Percentiles rank a stretch among this genome's conserved stretches.
Conservation (phyloP, 1,140 invertebrate genomes). For the Drosophila baimaii region DNA sequence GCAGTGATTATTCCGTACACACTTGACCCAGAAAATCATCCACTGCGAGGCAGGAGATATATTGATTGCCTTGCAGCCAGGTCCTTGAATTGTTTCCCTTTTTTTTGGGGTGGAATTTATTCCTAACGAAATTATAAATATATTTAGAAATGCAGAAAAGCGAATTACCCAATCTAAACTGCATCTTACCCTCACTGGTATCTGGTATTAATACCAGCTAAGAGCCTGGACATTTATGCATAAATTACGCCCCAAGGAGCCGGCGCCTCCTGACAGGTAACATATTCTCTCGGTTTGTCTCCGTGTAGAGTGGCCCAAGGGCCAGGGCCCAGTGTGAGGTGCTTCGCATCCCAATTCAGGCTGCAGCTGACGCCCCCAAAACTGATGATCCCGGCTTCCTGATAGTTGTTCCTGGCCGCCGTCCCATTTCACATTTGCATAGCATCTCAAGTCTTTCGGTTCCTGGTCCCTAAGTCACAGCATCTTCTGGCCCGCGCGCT, state of each 20-base stretch:
- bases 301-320: conserved; percentile 7
- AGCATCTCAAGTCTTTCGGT: conserved; percentile 12
- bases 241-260: too few relatives aligned
- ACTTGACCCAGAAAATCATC: too few relatives aligned
- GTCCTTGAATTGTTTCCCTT: too few relatives aligned
- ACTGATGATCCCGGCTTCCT: conserved; percentile 40
- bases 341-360: conserved; percentile 8
- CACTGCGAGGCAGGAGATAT: too few relatives aligned
- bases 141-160: not conserved
- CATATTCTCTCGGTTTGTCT: conserved; percentile 1
- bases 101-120: too few relatives aligned
- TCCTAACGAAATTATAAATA: not conserved
- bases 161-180: too few relatives aligned
- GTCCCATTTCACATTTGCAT: conserved; percentile 62
- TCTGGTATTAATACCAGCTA: too few relatives aligned
- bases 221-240: too few relatives aligned
- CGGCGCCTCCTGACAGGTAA: too few relatives aligned
- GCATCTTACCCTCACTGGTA: too few relatives aligned
- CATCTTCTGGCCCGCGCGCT: conserved; percentile 45
- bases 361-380: conserved; percentile 60
- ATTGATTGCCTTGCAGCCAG: too few relatives aligned
- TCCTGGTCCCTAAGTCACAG: conserved; percentile 29
- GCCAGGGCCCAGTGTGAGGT: conserved; percentile 22
- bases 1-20: not conserved
- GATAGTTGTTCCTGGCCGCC: conserved; percentile 5